Percentiles rank a stretch among this genome's conserved stretches.
These are phyloP conservation scores for Todus mexicanus DNA, from an alignment of 2,797 vertebrate species.

Conservation along the genomic window DNA sequence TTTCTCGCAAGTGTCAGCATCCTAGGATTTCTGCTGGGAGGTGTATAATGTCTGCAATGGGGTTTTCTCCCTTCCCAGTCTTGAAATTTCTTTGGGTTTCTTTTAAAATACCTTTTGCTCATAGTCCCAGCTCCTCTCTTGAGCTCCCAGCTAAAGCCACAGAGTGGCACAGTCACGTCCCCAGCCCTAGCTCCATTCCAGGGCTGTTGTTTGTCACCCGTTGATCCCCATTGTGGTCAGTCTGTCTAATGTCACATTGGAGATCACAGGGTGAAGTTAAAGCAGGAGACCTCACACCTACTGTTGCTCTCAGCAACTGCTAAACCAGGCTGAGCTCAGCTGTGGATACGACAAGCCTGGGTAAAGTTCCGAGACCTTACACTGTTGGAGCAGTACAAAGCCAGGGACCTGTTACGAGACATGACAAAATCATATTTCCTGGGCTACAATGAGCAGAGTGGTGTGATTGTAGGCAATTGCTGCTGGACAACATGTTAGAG, in stretches of 20 bases:
- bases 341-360: background rate
- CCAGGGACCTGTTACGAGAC: background rate
- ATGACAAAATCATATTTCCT: background rate
- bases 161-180: background rate
- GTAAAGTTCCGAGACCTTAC: too few relatives aligned
- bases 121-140: background rate
- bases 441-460: background rate
- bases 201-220: background rate
- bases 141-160: background rate
- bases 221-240: background rate
- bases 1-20: background rate
- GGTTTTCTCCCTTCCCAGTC: background rate
- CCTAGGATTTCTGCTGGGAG: background rate
- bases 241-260: background rate
- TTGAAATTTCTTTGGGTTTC: background rate
- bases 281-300: background rate
- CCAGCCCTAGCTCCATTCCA: background rate
- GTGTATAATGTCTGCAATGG: rapidly evolving
- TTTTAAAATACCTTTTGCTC: background rate
- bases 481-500: background rate
- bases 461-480: background rate
- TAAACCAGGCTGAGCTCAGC: background rate
- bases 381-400: background rate
- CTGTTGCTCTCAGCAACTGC: background rate
- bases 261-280: background rate